These are phyloP conservation scores for Sycobia sp. DNA, from an alignment of 1,140 invertebrate genomes.

Conservation along the genomic window DNA sequence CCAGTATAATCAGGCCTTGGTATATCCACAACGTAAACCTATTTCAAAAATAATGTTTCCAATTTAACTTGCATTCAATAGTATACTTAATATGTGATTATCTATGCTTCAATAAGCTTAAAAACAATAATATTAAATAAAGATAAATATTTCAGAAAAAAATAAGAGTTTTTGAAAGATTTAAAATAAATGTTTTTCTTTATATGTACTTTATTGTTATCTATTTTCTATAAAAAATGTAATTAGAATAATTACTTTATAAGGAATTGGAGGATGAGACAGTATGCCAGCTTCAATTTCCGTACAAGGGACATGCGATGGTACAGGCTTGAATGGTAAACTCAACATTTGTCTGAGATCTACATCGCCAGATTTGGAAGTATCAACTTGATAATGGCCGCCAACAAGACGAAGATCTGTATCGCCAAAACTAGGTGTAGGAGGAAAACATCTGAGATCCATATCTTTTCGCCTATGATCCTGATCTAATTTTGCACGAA, in stretches of 20 bases:
- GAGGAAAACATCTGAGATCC: conserved; percentile 63
- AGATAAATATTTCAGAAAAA: too few species aligned
- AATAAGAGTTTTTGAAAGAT: too few species aligned
- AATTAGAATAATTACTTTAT: conserved; percentile 62
- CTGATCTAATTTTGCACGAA: conserved; percentile 52
- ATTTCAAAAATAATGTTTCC: too few species aligned
- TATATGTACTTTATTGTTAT: too few species aligned
- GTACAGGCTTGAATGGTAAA: conserved; percentile 76
- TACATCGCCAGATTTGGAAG: conserved; percentile 66
- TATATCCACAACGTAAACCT: conserved; percentile 66
- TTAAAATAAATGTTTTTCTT: too few species aligned
- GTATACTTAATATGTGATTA: too few species aligned
- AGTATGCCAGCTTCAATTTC: conserved; percentile 83
- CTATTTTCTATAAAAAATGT: not conserved
- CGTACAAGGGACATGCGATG: conserved; percentile 78
- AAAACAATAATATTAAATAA: too few species aligned
- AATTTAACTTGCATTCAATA: too few species aligned
- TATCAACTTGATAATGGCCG: conserved; percentile 40
- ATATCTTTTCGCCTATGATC: conserved; percentile 62
- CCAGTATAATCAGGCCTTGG: conserved; percentile 76
- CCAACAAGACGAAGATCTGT: conserved; percentile 57
- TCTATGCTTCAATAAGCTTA: too few species aligned
- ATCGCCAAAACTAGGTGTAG: conserved; percentile 49
- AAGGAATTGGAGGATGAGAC: conserved; percentile 75
- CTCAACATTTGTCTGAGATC: conserved; percentile 72